Evolutionary conservation across 2,797 vertebrate genomes (phyloP).

Genomic region (Graptemys geographica): DNA sequence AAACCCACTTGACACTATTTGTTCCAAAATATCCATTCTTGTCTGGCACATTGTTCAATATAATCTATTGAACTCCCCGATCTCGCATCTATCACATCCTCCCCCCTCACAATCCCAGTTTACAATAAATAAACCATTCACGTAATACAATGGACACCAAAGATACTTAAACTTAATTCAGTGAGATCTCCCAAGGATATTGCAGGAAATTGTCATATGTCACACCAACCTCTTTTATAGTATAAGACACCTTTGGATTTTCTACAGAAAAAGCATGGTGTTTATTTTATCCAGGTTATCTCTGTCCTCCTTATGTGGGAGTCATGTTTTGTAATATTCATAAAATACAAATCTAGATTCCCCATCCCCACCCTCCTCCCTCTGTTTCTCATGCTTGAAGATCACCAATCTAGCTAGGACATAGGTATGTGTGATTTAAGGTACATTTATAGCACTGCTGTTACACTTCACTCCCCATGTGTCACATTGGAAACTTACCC

Average conservation of each 20-base stretch:
- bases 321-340: background rate
- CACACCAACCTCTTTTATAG: background rate
- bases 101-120: background rate
- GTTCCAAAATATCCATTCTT: background rate
- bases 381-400: background rate
- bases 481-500: background rate
- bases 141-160: background rate
- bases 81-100: background rate
- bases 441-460: background rate
- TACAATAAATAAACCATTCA: background rate
- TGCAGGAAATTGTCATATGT: background rate
- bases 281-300: background rate
- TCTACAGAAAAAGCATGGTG: accelerated
- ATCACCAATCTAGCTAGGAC: background rate
- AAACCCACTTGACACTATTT: background rate
- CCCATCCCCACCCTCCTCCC: too few relatives aligned
- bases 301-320: background rate
- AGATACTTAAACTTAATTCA: background rate
- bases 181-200: background rate
- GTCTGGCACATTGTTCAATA: background rate
- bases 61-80: background rate
- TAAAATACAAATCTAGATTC: background rate
- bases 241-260: background rate
- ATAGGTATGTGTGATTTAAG: background rate
- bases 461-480: background rate